Evolutionary conservation across 1,140 invertebrate species (phyloP).

Genomic region (Lepidotrigona ventralis): DNA sequence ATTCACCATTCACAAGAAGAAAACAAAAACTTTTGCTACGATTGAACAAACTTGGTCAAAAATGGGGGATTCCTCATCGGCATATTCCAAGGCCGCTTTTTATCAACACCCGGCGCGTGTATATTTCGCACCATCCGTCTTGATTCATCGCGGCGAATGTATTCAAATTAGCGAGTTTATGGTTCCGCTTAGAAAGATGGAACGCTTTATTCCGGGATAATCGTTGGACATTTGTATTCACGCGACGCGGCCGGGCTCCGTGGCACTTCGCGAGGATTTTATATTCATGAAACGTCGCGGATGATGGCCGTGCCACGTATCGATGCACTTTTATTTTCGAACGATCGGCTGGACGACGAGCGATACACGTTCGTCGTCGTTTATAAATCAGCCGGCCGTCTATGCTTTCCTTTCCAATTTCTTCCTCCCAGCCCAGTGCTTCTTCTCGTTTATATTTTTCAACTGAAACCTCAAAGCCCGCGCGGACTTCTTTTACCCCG

Average conservation of each 20-base stretch:
- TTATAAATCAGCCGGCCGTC: slow-evolving; percentile 43
- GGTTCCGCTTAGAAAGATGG: slow-evolving; percentile 60
- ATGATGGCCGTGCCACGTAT: slow-evolving; percentile 58
- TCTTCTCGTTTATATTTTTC: background rate
- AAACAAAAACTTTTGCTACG: background rate
- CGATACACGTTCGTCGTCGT: slow-evolving; percentile 45
- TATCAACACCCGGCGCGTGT: background rate
- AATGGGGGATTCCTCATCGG: too few relatives aligned
- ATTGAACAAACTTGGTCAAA: background rate
- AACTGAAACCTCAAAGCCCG: background rate
- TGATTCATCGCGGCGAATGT: slow-evolving; percentile 28
- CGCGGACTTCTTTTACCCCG: too few relatives aligned
- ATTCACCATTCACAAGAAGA: background rate
- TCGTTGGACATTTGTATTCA: slow-evolving; percentile 65
- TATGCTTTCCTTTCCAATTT: slow-evolving; percentile 13
- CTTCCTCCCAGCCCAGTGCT: too few relatives aligned
- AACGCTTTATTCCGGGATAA: slow-evolving; percentile 48
- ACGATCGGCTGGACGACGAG: slow-evolving; percentile 37
- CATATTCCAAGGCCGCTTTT: background rate
- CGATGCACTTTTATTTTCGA: slow-evolving; percentile 65
- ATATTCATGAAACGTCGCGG: slow-evolving; percentile 66
- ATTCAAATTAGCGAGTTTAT: slow-evolving; percentile 65
- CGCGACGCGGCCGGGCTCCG: slow-evolving; percentile 10
- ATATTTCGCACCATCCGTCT: background rate
- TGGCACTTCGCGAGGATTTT: slow-evolving; percentile 55